A percentile compares a stretch with the other conserved stretches of the same genome.
phyloP scores from a whole-genome alignment of 2,113 vertebrate species.

The Lasiurus borealis region DNA sequence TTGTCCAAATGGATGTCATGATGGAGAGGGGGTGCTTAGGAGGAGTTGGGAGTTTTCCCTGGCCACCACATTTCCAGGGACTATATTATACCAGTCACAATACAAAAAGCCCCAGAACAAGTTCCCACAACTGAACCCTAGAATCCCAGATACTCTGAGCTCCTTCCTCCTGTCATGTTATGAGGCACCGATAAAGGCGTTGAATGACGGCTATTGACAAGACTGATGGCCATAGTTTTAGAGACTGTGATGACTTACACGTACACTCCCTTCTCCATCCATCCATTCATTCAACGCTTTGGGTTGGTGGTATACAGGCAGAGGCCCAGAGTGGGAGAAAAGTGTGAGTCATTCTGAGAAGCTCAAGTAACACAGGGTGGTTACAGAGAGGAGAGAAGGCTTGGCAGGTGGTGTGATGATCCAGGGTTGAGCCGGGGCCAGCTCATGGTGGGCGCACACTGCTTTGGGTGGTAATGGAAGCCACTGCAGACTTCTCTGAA shows the following conservation, averaged over 20 bases:
- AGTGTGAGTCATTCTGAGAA: background rate
- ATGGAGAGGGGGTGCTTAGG: background rate
- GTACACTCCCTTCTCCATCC: background rate
- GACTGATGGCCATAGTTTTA: background rate
- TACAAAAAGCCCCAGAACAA: background rate
- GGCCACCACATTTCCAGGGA: background rate
- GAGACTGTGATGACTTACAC: background rate
- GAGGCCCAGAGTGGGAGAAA: background rate
- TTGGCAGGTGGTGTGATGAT: background rate
- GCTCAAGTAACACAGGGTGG: background rate
- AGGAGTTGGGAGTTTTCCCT: background rate
- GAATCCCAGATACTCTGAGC: background rate
- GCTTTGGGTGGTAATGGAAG: fast-evolving
- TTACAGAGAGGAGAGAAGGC: background rate
- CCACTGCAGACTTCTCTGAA: background rate
- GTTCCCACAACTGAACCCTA: background rate
- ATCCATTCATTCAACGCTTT: background rate
- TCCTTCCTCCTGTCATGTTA: background rate
- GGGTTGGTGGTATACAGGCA: background rate
- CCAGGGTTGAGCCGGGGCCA: fast-evolving
- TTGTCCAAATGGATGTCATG: background rate
- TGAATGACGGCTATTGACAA: background rate
- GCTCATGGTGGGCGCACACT: background rate
- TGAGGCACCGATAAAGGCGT: background rate
- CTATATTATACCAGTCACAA: background rate